phyloP scores from a whole-genome alignment of 2,888 invertebrate species.

The Agrotis exclamationis region DNA sequence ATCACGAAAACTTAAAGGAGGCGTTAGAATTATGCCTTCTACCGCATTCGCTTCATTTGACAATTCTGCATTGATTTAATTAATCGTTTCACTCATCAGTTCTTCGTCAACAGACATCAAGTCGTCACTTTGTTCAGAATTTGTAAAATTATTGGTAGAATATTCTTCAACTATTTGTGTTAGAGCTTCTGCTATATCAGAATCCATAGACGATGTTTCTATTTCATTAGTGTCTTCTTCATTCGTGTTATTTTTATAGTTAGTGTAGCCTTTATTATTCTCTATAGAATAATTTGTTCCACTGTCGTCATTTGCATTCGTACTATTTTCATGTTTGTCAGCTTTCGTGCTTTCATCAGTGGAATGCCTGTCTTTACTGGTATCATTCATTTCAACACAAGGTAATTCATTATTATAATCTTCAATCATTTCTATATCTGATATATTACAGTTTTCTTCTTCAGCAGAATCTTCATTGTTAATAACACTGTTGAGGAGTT shows the following conservation, averaged over 20 bases:
- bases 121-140: conserved; percentile 59
- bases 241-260: conserved; percentile 8
- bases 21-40: conserved; percentile 78
- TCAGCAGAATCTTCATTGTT: conserved; percentile 47
- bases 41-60: conserved; percentile 47
- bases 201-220: conserved; percentile 60
- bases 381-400: conserved; percentile 17
- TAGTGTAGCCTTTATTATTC: conserved; percentile 3
- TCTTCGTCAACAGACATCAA: conserved; percentile 77
- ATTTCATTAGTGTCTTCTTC: conserved; percentile 31
- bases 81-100: conserved; percentile 77
- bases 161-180: conserved; percentile 83
- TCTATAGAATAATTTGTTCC: conserved; percentile 6
- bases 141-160: conserved; percentile 62
- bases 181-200: conserved; percentile 79
- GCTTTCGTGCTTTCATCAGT: background rate
- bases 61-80: conserved; percentile 80
- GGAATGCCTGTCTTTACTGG: conserved; percentile 2
- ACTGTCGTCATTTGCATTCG: background rate
- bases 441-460: conserved; percentile 7
- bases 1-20: conserved; percentile 81
- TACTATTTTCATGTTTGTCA: background rate
- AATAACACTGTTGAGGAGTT: conserved; percentile 74
- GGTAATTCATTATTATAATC: conserved; percentile 20
- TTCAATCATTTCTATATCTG: conserved; percentile 55